A percentile compares a stretch with the other conserved stretches of the same genome.
These are phyloP conservation scores for Anagyrus pseudococci DNA, from an alignment of 2,888 invertebrate species.

Conservation along the genomic window DNA sequence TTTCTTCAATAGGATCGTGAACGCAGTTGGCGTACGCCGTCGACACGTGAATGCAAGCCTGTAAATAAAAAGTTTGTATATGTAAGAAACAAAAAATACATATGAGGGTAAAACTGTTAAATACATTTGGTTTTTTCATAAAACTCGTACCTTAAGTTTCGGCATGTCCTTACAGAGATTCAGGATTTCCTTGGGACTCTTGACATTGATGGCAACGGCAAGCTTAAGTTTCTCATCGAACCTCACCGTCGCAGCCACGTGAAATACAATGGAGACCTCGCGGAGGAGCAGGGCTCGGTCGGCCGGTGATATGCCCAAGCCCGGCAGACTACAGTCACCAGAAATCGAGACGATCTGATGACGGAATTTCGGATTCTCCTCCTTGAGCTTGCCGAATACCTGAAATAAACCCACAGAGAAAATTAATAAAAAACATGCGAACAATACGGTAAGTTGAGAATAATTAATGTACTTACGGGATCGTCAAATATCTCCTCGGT, in stretches of 20 bases:
- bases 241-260: conserved; percentile 90
- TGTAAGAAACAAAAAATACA: neutral
- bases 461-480: conserved; percentile 52
- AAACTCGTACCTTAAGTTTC: conserved; percentile 69
- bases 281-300: conserved; percentile 70
- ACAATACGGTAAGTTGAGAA: too few species aligned
- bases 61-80: conserved; percentile 33
- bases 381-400: conserved; percentile 66
- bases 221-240: conserved; percentile 84
- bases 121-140: neutral
- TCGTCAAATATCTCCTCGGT: conserved; percentile 64
- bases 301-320: conserved; percentile 68
- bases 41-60: conserved; percentile 79
- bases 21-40: conserved; percentile 82
- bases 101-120: neutral
- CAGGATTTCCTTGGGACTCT: conserved; percentile 78
- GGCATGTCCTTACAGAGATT: conserved; percentile 74
- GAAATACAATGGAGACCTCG: conserved; percentile 75
- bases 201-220: conserved; percentile 81
- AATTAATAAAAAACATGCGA: too few species aligned
- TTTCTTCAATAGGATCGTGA: conserved; percentile 57
- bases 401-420: too few species aligned
- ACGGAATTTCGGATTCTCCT: conserved; percentile 67
- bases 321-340: conserved; percentile 73
- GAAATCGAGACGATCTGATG: conserved; percentile 73